phyloP scores from a whole-genome alignment of 2,888 invertebrate species.

The Conomelus anceps region DNA sequence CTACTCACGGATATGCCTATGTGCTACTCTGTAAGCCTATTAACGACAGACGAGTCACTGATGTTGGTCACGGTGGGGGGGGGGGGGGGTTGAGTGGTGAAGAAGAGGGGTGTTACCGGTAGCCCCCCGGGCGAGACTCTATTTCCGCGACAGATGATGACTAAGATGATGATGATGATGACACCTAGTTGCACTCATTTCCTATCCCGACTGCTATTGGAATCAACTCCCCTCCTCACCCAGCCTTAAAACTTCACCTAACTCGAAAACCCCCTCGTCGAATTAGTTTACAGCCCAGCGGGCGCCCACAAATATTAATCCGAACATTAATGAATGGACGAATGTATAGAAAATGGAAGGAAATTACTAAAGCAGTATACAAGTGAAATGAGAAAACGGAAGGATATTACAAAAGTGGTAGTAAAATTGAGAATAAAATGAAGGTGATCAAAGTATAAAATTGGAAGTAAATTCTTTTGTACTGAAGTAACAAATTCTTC shows the following conservation, averaged over 20 bases:
- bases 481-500: no score
- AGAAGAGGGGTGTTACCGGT: neutral
- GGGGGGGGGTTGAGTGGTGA: neutral
- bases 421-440: neutral
- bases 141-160: neutral
- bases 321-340: neutral
- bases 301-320: neutral
- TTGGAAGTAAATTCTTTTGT: no score
- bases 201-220: no score
- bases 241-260: neutral
- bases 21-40: neutral
- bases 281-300: neutral
- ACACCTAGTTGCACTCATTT: no score
- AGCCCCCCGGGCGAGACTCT: neutral
- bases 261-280: neutral
- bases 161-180: neutral
- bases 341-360: neutral
- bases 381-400: no score
- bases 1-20: neutral
- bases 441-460: neutral
- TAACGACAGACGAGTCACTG: neutral
- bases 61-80: neutral
- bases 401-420: no score
- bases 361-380: neutral
- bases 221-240: neutral